Conservation (phyloP, 2,113 vertebrate species). For the rat (Rattus norvegicus) region GRCr8 NC_086024.1:128573001-128573500, state of each 20-base stretch:
- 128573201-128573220: background rate
- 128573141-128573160: background rate
- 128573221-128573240: background rate
- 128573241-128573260: background rate
- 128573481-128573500: background rate
- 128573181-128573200: background rate
- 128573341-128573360: background rate
- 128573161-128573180: background rate
- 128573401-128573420: background rate
- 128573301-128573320: background rate
- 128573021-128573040: background rate
- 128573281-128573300: too few relatives aligned
- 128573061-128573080: background rate
- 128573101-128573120: background rate
- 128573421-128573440: background rate
- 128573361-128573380: background rate
- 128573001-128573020: background rate
- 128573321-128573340: background rate
- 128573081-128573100: background rate
- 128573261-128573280: background rate
- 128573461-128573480: background rate
- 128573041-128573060: background rate
- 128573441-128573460: background rate
- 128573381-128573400: too few relatives aligned
- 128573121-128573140: background rate